Percentiles rank a stretch among this genome's conserved stretches.
phyloP scores from a whole-genome alignment of 2,888 invertebrate genomes.

The Epinotia demarniana region DNA sequence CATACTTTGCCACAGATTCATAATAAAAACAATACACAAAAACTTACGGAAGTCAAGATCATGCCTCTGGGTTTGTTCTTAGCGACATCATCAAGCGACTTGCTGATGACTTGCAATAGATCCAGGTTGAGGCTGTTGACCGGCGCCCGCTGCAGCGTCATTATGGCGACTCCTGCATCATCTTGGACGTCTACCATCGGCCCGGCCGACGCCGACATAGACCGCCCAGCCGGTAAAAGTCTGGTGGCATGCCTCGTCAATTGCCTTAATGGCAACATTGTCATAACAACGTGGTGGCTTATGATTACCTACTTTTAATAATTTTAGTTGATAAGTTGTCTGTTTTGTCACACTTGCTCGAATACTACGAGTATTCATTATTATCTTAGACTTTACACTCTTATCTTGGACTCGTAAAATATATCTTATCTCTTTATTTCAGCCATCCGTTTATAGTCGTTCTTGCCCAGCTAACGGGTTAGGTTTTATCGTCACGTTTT shows the following conservation, averaged over 20 bases:
- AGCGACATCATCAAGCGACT: constrained; percentile 86
- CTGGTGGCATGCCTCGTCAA: constrained; percentile 57
- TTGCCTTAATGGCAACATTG: constrained; percentile 70
- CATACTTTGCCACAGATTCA: no score
- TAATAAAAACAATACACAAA: neutral
- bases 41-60: constrained; percentile 91
- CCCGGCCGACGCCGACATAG: constrained; percentile 70
- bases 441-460: no score
- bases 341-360: neutral
- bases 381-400: neutral
- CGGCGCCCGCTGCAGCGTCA: constrained; percentile 90
- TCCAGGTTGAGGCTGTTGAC: constrained; percentile 93
- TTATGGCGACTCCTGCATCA: constrained; percentile 88
- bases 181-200: constrained; percentile 86
- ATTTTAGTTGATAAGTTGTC: neutral
- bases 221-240: constrained; percentile 63
- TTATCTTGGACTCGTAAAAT: no score
- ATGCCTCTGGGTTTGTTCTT: constrained; percentile 89
- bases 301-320: neutral
- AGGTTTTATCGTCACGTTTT: no score
- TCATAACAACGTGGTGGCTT: constrained; percentile 47
- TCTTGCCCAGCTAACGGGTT: no score
- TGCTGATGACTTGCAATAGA: constrained; percentile 86
- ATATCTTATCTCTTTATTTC: no score
- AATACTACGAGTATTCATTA: neutral